Evolutionary conservation across 2,888 invertebrate species (phyloP), one percentile per base, ranked within the genome.

Genomic region (Drosophila demipolita): DNA sequence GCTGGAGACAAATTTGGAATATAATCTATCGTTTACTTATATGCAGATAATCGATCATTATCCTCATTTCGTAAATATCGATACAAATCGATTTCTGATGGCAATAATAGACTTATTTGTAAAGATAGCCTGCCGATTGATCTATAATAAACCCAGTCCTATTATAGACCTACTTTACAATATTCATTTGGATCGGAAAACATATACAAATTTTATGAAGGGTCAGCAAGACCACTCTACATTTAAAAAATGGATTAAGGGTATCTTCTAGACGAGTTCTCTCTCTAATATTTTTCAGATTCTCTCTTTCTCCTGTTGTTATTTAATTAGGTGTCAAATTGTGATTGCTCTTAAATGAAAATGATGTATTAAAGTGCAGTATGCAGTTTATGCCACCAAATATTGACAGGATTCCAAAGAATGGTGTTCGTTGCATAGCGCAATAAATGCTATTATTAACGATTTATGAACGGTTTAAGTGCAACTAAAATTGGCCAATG

Each of bases 401-500:
- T 20, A 52, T 35, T 8, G 42, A 42, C 2, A 2, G n/a, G 35
- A 26, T 35, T 50, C 12, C 12, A 17, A 23, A 33, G 54, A 42
- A 9, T 35, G 52, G 55, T 66, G 70, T 66, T 72, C 42, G 63
- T 15, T 52, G 26, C 45, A 57, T 55, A 65, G 33, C 57, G 70
- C 70, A 59, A 67, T 66, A 61, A 66, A 65, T 74, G 66, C 70
- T 73, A 83, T 84, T 77, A 84, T 77, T 66, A 66, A 38, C 66
- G 60, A 80, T 75, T 85, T 80, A 82, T 80, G 76, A 71, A 54
- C 59, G 48, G 35, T 40, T n/a, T 45, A 63, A 69, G 40, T 69
- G 63, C 59, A 55, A 50, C 29, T 23, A n/a, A 72, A 64, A 63
- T 74, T 68, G 62, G 66, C 54, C 59, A 59, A 70, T 23, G 15